Evolutionary conservation across 2,113 vertebrate genomes (phyloP).

Genomic region (Puma concolor): DNA sequence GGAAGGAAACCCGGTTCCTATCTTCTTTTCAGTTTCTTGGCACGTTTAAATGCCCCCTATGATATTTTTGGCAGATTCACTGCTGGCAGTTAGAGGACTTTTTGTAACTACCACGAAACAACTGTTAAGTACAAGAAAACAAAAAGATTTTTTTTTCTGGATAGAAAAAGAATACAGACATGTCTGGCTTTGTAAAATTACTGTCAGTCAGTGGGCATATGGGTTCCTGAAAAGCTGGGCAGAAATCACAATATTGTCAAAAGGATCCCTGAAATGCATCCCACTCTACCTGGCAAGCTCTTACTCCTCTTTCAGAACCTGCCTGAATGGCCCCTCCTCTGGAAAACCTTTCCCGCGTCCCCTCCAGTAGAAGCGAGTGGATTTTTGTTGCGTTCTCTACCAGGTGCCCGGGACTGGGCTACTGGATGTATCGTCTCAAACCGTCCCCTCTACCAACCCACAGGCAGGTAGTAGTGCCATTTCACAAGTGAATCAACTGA

Average conservation of each 20-base stretch:
- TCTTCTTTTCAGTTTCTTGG: conserved; percentile 52
- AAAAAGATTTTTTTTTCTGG: conserved; percentile 52
- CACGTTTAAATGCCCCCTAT: neutral
- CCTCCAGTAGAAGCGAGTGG: neutral
- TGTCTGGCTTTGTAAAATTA: conserved; percentile 63
- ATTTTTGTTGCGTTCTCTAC: neutral
- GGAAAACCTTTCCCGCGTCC: conserved; percentile 4
- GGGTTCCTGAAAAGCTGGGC: conserved; percentile 69
- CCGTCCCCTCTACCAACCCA: neutral
- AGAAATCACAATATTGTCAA: conserved; percentile 70
- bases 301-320: conserved; percentile 23
- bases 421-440: neutral
- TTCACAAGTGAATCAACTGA: neutral
- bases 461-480: neutral
- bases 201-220: conserved; percentile 75
- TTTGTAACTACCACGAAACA: conserved; percentile 66
- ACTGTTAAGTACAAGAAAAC: conserved; percentile 55
- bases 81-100: conserved; percentile 58
- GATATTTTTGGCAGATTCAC: conserved; percentile 60
- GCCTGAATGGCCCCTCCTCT: neutral
- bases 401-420: neutral
- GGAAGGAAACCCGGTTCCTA: conserved; percentile 15
- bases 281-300: conserved; percentile 63
- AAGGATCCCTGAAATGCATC: conserved; percentile 48
- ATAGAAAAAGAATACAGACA: conserved; percentile 55